Conservation (phyloP, 2,888 invertebrate species). For the Neria commutata region DNA sequence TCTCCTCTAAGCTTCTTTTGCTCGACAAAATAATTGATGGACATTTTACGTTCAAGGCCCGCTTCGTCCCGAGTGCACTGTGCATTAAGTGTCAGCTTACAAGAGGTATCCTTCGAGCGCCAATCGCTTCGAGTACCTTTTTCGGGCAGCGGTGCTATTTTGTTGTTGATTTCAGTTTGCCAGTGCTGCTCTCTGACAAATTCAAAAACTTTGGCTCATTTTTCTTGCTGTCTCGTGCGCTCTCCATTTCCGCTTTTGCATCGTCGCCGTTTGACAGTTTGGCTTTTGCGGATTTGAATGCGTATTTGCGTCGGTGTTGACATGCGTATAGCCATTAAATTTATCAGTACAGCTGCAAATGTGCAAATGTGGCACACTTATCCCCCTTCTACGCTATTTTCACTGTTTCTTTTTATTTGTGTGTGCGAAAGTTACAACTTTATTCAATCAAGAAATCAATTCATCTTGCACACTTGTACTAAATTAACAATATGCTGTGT, state of each 20-base stretch:
- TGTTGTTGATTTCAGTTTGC: background rate
- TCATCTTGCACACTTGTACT: background rate
- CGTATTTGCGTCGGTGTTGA: no score
- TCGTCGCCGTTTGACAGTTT: background rate
- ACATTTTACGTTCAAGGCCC: background rate
- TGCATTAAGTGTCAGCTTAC: background rate
- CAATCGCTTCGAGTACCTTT: background rate
- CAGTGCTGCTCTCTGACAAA: no score
- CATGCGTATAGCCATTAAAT: conserved; percentile 19
- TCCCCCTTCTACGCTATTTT: background rate
- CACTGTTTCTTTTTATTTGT: background rate
- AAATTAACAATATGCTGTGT: background rate
- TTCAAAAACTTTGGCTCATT: conserved; percentile 10
- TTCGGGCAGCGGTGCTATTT: background rate
- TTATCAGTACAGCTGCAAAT: conserved; percentile 14
- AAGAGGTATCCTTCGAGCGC: background rate
- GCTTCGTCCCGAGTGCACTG: background rate
- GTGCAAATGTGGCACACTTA: background rate
- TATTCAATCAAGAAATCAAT: conserved; percentile 2
- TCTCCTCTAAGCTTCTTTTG: background rate
- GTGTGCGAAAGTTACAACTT: background rate
- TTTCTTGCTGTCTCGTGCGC: conserved; percentile 23
- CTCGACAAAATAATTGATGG: background rate
- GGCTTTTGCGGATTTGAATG: conserved; percentile 1
- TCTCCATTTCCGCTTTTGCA: no score